These are phyloP conservation scores for Bubo bubo DNA, from an alignment of 2,113 vertebrate species.

Conservation along the genomic window DNA sequence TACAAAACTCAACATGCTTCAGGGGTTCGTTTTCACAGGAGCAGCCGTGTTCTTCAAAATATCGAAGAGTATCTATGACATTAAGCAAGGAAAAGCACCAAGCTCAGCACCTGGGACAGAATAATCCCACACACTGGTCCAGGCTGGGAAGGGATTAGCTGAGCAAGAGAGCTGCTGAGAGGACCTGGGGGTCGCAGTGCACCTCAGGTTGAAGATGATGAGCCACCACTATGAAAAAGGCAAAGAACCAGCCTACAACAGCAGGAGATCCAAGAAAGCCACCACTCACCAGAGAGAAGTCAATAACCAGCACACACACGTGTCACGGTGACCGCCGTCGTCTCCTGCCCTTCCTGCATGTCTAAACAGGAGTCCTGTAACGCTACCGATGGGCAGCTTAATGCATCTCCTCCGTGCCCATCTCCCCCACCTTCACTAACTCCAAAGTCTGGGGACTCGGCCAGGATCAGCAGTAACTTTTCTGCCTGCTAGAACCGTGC, in stretches of 20 bases:
- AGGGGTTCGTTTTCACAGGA: not conserved
- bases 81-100: not conserved
- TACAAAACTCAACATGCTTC: not conserved
- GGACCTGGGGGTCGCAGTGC: not conserved
- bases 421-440: not conserved
- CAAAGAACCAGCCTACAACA: not conserved
- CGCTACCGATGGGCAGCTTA: not conserved
- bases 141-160: not conserved
- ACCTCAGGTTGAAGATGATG: not conserved
- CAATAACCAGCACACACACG: not conserved
- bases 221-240: not conserved
- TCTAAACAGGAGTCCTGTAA: not conserved
- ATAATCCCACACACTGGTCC: not conserved
- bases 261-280: not conserved
- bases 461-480: constrained; percentile 37
- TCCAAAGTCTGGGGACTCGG: not conserved
- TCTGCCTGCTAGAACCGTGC: constrained; percentile 56
- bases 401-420: not conserved
- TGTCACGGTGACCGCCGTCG: rapidly evolving
- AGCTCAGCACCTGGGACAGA: not conserved
- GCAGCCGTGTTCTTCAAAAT: not conserved
- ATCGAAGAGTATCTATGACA: not conserved
- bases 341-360: not conserved
- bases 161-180: not conserved
- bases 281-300: not conserved